Evolutionary conservation across 2,888 invertebrate species (phyloP), one percentile per base, ranked within the genome.

Genomic region (Tiphia femorata): DNA sequence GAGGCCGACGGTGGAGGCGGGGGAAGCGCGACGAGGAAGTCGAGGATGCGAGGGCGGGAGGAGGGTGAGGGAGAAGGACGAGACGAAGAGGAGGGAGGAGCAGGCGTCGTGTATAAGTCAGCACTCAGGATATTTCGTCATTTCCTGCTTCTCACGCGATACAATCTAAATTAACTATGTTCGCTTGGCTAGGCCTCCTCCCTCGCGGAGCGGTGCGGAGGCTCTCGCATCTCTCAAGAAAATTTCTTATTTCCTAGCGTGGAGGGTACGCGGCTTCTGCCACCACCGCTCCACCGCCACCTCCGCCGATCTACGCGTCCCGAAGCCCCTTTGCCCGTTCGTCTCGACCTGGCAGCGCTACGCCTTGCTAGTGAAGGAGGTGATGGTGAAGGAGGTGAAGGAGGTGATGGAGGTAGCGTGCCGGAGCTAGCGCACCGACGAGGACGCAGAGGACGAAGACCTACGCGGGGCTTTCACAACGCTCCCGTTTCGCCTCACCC

Each of bases 101-200:
- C 72, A 70, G 74, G 73, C 67, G 72, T 50, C 62, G 68, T 53
- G 77, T 77, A 78, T 80, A 83, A 83, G 80, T 82, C 80, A 74
- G 81, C 79, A 79, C 81, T 81, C 83, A 83, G 83, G 83, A 83
- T 83, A 83, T 83, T 83, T 83, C 83, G 83, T 83, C 83, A 83
- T 83, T 83, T 83, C 83, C 83, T 83, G 83, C 82, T 83, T 83
- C 83, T 83, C 83, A 83, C 83, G 83, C 83, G 83, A 83, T 83
- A 83, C 83, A 83, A 83, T 83, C 83, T 83, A 83, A 83, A 83
- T 83, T 83, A 83, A 83, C 83, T 80, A 82, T 80, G 83, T 83
- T 83, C 81, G 82, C 83, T 81, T 76, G 80, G 82, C 79, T 82
- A 82, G 81, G 78, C 78, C 76, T 78, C 79, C 81, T 78, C 81